Percentiles rank a stretch among this genome's conserved stretches.
phyloP scores from a whole-genome alignment of 2,797 vertebrate species.

The Microcaecilia unicolor region DNA sequence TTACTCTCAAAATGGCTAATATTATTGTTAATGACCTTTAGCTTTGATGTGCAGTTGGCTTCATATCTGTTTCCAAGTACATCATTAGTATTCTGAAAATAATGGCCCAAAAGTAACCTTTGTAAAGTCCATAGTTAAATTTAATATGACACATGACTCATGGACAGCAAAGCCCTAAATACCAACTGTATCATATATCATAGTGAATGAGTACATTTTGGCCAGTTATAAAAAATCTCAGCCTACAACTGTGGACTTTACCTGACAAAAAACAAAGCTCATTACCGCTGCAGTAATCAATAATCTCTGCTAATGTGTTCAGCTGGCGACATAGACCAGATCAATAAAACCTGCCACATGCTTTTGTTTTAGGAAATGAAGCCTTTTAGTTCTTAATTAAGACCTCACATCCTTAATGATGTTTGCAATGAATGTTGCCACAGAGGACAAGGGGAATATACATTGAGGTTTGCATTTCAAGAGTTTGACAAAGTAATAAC shows the following conservation, averaged over 20 bases:
- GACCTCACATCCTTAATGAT: constrained; percentile 53
- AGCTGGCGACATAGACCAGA: constrained; percentile 53
- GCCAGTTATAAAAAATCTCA: constrained; percentile 10
- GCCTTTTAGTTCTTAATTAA: constrained; percentile 70
- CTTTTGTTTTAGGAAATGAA: constrained; percentile 68
- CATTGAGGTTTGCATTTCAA: neutral
- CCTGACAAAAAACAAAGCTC: constrained; percentile 45
- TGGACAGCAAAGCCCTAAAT: no score
- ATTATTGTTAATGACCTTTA: no score
- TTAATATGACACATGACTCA: constrained; percentile 25
- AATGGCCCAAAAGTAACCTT: constrained; percentile 42
- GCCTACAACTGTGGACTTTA: constrained; percentile 26
- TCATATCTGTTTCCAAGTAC: constrained; percentile 27
- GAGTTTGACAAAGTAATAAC: neutral
- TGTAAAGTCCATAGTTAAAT: constrained; percentile 31
- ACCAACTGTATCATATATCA: neutral
- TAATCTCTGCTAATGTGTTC: constrained; percentile 58
- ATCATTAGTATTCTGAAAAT: constrained; percentile 34
- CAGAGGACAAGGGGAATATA: constrained; percentile 16
- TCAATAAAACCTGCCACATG: constrained; percentile 61
- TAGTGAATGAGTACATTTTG: constrained; percentile 2
- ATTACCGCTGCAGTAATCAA: constrained; percentile 50
- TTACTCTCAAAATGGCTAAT: no score
- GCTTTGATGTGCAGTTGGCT: constrained; percentile 8
- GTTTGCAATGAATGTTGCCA: constrained; percentile 41